phyloP scores from a whole-genome alignment of 53 echinoderm and acorn worm genomes.

The Antedon mediterranea region DNA sequence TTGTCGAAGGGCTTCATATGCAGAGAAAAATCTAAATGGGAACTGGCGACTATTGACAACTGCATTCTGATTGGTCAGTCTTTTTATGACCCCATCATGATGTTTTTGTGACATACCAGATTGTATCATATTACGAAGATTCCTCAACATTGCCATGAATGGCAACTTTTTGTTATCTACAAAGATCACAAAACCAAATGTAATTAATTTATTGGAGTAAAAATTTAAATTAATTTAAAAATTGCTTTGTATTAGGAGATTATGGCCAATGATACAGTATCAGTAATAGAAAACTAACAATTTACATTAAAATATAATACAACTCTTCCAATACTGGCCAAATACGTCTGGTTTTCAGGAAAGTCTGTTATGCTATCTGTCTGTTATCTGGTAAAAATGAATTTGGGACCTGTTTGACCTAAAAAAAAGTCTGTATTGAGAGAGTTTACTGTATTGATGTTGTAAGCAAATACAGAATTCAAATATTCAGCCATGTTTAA shows the following conservation, averaged over 20 bases:
- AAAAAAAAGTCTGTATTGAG: too few species aligned
- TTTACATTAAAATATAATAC: too few species aligned
- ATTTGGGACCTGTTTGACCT: too few species aligned
- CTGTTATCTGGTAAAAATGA: too few species aligned
- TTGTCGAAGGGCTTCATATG: conserved; percentile 59
- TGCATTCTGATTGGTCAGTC: conserved; percentile 53
- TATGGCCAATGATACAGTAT: too few species aligned
- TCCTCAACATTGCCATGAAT: conserved; percentile 97
- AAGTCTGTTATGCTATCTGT: too few species aligned
- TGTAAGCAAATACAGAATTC: too few species aligned
- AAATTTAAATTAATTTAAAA: background rate
- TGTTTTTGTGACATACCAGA: conserved; percentile 74
- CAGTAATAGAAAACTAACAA: too few species aligned
- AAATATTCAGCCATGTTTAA: too few species aligned
- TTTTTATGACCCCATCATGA: conserved; percentile 62
- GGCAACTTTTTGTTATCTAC: conserved; percentile 92
- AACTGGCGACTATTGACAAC: conserved; percentile 96
- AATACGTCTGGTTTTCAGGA: too few species aligned
- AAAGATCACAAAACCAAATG: background rate
- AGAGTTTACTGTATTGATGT: too few species aligned
- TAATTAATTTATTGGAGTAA: background rate
- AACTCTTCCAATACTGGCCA: too few species aligned
- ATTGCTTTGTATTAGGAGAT: background rate
- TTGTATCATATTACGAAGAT: conserved; percentile 84
- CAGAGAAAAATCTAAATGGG: conserved; percentile 88